Conservation (phyloP, 1,140 invertebrate genomes). For the Drosophila elegans region DNA sequence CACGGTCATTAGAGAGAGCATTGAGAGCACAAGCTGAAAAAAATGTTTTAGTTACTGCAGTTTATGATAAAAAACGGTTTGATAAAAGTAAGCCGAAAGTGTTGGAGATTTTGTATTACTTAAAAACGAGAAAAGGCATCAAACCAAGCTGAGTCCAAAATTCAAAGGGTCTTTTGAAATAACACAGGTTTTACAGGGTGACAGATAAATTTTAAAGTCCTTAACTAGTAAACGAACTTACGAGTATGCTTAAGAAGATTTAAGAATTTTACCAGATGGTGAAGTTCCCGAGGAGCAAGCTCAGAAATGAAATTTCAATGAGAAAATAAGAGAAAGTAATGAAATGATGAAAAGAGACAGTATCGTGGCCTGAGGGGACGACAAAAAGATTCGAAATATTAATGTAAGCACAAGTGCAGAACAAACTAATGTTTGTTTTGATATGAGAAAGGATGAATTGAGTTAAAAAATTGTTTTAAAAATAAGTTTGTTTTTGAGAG, state of each 20-base stretch:
- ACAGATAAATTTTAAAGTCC: slow-evolving; percentile 8
- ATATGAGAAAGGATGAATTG: not conserved
- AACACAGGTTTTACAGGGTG: too few species aligned
- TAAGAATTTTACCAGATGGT: not conserved
- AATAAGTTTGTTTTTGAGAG: not conserved
- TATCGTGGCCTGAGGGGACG: too few species aligned
- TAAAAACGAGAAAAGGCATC: too few species aligned
- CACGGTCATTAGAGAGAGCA: not conserved
- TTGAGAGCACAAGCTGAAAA: not conserved
- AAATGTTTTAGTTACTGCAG: too few species aligned
- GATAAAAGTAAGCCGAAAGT: not conserved
- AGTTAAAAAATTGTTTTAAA: slow-evolving; percentile 1
- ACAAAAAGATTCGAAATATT: too few species aligned
- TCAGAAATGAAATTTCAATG: too few species aligned
- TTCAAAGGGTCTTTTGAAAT: not conserved
- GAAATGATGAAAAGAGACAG: too few species aligned
- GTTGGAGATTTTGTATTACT: slow-evolving; percentile 2
- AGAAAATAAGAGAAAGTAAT: slow-evolving; percentile 1
- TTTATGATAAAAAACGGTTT: not conserved
- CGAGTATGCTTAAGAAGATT: not conserved
- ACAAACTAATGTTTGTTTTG: slow-evolving; percentile 47
- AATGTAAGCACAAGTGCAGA: too few species aligned
- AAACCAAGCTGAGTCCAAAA: slow-evolving; percentile 5
- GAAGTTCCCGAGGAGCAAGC: slow-evolving; percentile 7
- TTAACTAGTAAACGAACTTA: slow-evolving; percentile 15